phyloP scores from a whole-genome alignment of 2,797 vertebrate species.

The Hozukius guyotensis region DNA sequence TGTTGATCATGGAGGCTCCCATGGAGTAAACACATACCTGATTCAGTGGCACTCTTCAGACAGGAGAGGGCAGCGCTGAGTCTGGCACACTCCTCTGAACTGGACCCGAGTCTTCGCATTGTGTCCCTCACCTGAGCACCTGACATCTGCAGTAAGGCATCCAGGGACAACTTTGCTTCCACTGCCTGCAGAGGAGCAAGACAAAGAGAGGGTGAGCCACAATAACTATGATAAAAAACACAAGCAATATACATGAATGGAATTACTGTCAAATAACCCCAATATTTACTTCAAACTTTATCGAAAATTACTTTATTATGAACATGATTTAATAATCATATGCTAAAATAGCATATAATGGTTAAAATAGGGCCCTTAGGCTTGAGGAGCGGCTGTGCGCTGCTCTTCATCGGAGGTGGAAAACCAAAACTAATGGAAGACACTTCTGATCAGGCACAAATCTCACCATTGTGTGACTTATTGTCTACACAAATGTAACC shows the following conservation, averaged over 20 bases:
- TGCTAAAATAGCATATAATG: no score
- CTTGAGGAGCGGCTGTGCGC: no score
- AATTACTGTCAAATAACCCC: no score
- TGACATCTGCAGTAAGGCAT: slow-evolving; percentile 95
- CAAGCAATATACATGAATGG: neutral
- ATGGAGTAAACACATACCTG: slow-evolving; percentile 81
- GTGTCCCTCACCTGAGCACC: slow-evolving; percentile 91
- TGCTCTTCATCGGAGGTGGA: no score
- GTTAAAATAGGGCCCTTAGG: no score
- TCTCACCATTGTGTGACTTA: no score
- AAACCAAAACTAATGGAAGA: no score
- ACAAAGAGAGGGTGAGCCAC: neutral
- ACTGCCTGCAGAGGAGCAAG: slow-evolving; percentile 83
- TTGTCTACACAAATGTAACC: no score
- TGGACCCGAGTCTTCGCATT: slow-evolving; percentile 91
- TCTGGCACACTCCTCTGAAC: slow-evolving; percentile 90
- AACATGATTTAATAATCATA: no score
- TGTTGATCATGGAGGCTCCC: neutral
- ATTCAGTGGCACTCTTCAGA: slow-evolving; percentile 90
- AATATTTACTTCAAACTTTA: no score
- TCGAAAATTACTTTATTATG: no score
- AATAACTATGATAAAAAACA: neutral
- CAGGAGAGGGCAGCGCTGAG: slow-evolving; percentile 94
- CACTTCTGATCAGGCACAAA: no score
- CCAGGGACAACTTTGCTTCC: slow-evolving; percentile 90